Conservation (phyloP, 2,888 invertebrate species). For the Lacanobia oleracea region DNA sequence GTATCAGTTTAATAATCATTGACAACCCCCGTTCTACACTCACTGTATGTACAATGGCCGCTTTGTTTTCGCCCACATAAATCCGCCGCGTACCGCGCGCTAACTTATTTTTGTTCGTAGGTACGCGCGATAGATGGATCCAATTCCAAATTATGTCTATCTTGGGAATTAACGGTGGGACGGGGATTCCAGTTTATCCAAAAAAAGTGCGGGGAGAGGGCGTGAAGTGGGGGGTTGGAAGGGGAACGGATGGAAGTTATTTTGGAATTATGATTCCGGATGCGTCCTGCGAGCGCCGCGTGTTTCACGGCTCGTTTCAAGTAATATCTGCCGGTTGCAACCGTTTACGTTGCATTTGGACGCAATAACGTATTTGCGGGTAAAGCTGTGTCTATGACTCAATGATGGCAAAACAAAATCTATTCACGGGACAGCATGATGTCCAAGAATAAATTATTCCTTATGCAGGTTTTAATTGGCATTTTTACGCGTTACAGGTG, state of each 20-base stretch:
- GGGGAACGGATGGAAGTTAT: conserved; percentile 86
- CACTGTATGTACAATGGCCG: conserved; percentile 71
- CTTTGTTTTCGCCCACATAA: conserved; percentile 87
- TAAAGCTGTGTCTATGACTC: conserved; percentile 56
- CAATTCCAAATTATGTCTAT: conserved; percentile 91
- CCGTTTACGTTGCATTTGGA: conserved; percentile 79
- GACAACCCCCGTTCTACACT: conserved; percentile 65
- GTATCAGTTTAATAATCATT: conserved; percentile 42
- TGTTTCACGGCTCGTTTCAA: conserved; percentile 89
- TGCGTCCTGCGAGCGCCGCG: conserved; percentile 86
- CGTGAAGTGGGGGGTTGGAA: conserved; percentile 72
- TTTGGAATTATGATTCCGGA: conserved; percentile 91
- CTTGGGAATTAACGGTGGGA: conserved; percentile 90
- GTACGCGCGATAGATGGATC: conserved; percentile 90
- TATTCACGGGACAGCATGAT: conserved; percentile 14
- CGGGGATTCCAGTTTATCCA: conserved; percentile 90
- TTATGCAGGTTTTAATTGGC: conserved; percentile 39
- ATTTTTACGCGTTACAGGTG: conserved; percentile 39
- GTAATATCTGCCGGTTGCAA: conserved; percentile 85
- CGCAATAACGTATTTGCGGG: conserved; percentile 72
- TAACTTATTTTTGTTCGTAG: conserved; percentile 89
- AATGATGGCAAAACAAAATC: conserved; percentile 45
- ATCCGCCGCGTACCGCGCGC: conserved; percentile 79
- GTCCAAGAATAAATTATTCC: conserved; percentile 16
- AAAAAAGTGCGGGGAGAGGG: conserved; percentile 83